Base-by-base conservation (phyloP, 2,888 invertebrate species). In the Pheosia tremula region DNA sequence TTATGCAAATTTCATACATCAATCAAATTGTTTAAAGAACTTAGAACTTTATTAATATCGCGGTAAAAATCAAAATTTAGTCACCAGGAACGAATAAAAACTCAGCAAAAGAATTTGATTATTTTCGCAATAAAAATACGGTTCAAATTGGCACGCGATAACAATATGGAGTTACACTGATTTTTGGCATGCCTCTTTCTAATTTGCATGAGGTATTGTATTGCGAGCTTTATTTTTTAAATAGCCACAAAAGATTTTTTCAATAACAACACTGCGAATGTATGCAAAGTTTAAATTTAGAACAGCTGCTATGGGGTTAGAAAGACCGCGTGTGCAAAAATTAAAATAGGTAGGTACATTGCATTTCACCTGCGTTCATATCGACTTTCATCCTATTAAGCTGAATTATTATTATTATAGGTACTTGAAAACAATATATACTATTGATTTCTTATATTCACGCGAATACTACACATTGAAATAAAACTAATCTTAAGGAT, bases 121-220 rank as follows among this genome's bases (percentile, higher is more conserved):
- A 69, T 74, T 83, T 74, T 64, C 41, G 4, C 41, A 1, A 56
- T 62, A 8, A n/a, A 36, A 50, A 77, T 85, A 90, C 75, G 75
- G 87, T 79, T 73, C 66, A 79, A 69, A 78, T 79, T 86, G 50
- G 80, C 68, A 59, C 61, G 69, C 64, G 63, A 58, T 61, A 7
- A 24, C 24, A 24, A 9, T 57, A 64, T 67, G 59, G 64, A 64
- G 72, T 75, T 83, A 77, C 45, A 67, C 65, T 78, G 43, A 84
- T 86, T 67, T 66, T 58, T 59, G 68, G 67, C 67, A 64, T 64
- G 72, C 72, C 71, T 68, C 72, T 71, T 80, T 83, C 91, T 93
- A 93, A 93, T 93, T 93, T 93, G 93, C 93, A 93, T 93, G 90
- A 86, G 81, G 87, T 86, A 88, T 93, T 93, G 91, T 92, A 80